Base-by-base conservation (phyloP, 2,888 invertebrate genomes). In the Sturmia bella region DNA sequence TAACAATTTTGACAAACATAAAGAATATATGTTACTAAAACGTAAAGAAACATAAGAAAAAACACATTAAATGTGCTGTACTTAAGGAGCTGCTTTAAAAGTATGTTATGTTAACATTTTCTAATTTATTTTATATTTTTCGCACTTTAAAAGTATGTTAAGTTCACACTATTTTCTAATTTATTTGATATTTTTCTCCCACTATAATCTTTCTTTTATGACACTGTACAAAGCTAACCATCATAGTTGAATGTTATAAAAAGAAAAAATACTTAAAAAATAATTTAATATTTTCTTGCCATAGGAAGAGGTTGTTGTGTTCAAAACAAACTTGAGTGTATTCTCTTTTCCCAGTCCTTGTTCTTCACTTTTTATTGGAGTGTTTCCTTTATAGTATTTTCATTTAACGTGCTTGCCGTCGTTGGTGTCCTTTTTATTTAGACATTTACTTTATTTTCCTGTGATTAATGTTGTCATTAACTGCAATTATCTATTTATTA, bases 391-490 rank as follows among this genome's bases (percentile, higher is more conserved):
- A 21, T 32, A 32, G 32, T 11, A 6, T 37, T 43, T 19, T n/a
- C 11, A 24, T 61, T 2, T 59, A 19, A 15, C 27, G 45, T 59
- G 50, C 21, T 57, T 50, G 48, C 45, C 48, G 73, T 54, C 32
- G 13, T 21, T 66, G 24, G 13, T 69, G 64, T 63, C 56, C 39
- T 76, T 74, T 32, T 24, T 56, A 43, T 64, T 81, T 64, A 59
- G 69, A 77, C 64, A 66, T 74, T 78, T 75, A 70, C 70, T 89
- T 88, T 86, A 89, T 89, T 88, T 88, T 88, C 86, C 86, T 88
- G 86, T 89, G 89, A 89, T 89, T 88, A 89, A 89, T 89, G 88
- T 87, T 87, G 88, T 88, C 88, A 89, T 89, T 89, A 89, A 88
- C 88, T 87, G 88, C 89, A 89, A 89, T 89, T 89, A 89, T 88